Evolutionary conservation across 30 jellyfish, hydroid and myxozoan genomes (phyloP).

Genomic region (Aurelia sp.): DNA sequence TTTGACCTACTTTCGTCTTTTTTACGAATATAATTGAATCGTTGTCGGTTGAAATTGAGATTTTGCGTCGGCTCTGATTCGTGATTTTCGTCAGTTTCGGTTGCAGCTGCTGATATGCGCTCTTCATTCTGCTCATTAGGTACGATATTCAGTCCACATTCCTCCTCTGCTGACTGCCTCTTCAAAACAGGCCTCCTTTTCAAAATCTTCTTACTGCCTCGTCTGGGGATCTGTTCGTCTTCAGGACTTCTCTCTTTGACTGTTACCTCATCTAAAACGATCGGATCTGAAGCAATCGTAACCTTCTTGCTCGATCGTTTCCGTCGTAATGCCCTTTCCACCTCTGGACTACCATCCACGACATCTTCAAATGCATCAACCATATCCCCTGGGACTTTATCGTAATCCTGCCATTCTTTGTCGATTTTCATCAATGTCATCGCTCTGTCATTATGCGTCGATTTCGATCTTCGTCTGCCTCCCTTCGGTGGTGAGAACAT

Average conservation of each 20-base stretch:
- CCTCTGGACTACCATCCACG: slow-evolving; percentile 17
- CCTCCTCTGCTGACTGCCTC: slow-evolving; percentile 67
- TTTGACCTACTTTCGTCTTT: slow-evolving; percentile 31
- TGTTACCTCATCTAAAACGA: slow-evolving; percentile 25
- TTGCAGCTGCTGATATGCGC: neutral
- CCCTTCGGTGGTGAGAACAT: slow-evolving; percentile 48
- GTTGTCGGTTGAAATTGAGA: slow-evolving; percentile 38
- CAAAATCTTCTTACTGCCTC: slow-evolving; percentile 23
- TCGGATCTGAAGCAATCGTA: slow-evolving; percentile 48
- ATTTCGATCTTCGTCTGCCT: slow-evolving; percentile 49
- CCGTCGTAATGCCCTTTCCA: slow-evolving; percentile 1
- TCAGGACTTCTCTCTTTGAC: neutral
- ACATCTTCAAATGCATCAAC: slow-evolving; percentile 1
- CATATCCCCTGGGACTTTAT: neutral
- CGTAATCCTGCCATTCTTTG: slow-evolving; percentile 66
- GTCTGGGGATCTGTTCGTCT: neutral
- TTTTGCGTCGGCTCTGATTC: slow-evolving; percentile 2
- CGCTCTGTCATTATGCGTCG: slow-evolving; percentile 64
- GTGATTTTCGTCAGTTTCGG: neutral
- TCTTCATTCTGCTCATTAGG: neutral
- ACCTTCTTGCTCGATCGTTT: slow-evolving; percentile 59
- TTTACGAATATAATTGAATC: slow-evolving; percentile 38
- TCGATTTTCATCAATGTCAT: slow-evolving; percentile 26
- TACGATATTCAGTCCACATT: neutral
- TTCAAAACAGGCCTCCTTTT: slow-evolving; percentile 54